Conservation (phyloP, 2,113 vertebrate species). For the Hemicordylus capensis region DNA sequence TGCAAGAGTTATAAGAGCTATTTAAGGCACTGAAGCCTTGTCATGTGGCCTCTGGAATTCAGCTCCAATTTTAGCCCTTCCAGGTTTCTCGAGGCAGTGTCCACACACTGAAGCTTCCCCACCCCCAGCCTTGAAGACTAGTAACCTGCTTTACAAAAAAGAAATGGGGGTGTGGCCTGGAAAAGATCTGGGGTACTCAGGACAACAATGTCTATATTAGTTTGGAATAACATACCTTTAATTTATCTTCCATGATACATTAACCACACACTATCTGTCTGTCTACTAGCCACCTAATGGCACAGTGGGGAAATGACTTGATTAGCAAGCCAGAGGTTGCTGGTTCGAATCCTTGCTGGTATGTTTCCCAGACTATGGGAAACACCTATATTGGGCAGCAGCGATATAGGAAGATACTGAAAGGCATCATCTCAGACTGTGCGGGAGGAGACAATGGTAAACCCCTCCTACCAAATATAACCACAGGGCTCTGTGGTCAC, state of each 20-base stretch:
- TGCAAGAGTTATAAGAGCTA: neutral
- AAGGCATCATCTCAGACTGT: too few relatives aligned
- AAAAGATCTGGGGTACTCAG: neutral
- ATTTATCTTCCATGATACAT: neutral
- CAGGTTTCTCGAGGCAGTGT: neutral
- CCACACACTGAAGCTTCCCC: neutral
- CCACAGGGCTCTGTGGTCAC: too few relatives aligned
- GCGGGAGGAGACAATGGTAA: too few relatives aligned
- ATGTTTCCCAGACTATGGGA: too few relatives aligned
- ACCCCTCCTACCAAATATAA: too few relatives aligned
- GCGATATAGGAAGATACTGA: too few relatives aligned
- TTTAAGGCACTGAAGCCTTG: neutral
- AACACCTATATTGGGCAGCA: too few relatives aligned
- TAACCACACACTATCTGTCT: too few relatives aligned
- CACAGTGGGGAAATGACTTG: too few relatives aligned
- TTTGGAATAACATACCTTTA: neutral
- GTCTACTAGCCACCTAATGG: too few relatives aligned
- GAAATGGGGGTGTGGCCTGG: neutral
- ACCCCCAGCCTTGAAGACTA: neutral
- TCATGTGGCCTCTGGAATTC: neutral
- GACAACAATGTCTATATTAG: neutral
- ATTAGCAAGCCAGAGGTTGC: too few relatives aligned
- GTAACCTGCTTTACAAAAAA: neutral
- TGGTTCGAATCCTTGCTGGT: too few relatives aligned
- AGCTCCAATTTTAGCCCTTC: neutral